Conservation (phyloP, 2,113 vertebrate genomes). For the Ploceus nigricollis region DNA sequence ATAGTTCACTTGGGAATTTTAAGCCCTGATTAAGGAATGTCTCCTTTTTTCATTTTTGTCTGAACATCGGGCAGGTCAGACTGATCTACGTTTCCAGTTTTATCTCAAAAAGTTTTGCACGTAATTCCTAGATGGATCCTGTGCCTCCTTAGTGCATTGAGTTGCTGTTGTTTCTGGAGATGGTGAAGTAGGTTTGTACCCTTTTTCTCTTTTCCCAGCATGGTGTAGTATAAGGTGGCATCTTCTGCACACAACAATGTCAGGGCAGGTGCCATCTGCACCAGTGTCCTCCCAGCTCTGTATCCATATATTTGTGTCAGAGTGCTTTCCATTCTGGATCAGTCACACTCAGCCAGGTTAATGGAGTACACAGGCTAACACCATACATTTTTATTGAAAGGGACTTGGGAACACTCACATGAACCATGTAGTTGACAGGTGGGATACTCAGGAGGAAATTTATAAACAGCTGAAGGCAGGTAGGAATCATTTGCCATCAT, state of each 20-base stretch:
- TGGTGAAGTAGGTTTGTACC: background rate
- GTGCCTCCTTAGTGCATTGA: background rate
- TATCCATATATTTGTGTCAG: background rate
- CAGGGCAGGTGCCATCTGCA: background rate
- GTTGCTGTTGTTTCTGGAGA: background rate
- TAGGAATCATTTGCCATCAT: background rate
- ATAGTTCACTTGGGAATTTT: background rate
- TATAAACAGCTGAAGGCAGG: background rate
- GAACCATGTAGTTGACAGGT: background rate
- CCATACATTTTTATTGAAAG: background rate
- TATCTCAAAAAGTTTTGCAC: background rate
- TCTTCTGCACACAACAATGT: background rate
- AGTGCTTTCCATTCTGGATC: background rate
- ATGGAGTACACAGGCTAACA: background rate
- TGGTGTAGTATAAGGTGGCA: background rate
- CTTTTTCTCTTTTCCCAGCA: background rate
- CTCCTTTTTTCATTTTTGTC: background rate
- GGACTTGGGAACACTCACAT: background rate
- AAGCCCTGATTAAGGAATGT: background rate
- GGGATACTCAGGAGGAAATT: background rate
- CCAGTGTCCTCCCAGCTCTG: background rate
- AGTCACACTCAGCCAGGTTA: background rate
- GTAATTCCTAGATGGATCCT: background rate
- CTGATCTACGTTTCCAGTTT: background rate
- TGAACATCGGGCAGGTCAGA: background rate